phyloP scores from a whole-genome alignment of 2,888 invertebrate species.

The Danaus chrysippus region DNA sequence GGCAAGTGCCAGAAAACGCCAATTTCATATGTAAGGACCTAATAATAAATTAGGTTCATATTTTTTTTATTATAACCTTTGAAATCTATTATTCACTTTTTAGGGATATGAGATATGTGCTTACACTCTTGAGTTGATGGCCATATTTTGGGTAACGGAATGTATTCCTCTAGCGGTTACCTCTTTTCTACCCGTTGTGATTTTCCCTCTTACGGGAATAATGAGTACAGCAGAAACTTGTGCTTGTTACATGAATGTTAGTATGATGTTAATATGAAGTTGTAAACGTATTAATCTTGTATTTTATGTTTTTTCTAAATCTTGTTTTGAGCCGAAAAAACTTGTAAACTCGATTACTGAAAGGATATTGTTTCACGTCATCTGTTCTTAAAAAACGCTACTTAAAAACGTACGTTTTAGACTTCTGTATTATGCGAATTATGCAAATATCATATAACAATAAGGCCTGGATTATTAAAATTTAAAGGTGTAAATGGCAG shows the following conservation, averaged over 20 bases:
- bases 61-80: not conserved
- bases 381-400: too few species aligned
- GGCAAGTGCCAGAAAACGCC: too few species aligned
- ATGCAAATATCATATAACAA: too few species aligned
- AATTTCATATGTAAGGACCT: too few species aligned
- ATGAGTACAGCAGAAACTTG: constrained; percentile 61
- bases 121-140: constrained; percentile 87
- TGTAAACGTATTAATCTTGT: not conserved
- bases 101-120: constrained; percentile 79
- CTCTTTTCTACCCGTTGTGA: constrained; percentile 86
- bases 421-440: too few species aligned
- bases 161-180: constrained; percentile 88
- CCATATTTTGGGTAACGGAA: constrained; percentile 88
- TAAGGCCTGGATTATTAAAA: too few species aligned
- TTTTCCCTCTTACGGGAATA: constrained; percentile 88
- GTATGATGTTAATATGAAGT: constrained; percentile 44
- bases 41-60: too few species aligned
- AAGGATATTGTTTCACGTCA: too few species aligned
- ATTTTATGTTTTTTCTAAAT: not conserved
- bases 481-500: too few species aligned
- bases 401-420: too few species aligned
- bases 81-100: constrained; percentile 21
- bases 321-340: too few species aligned
- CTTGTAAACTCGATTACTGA: too few species aligned
- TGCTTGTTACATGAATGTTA: constrained; percentile 78